phyloP scores from a whole-genome alignment of 2,113 vertebrate genomes.

The Garra rufa region DNA sequence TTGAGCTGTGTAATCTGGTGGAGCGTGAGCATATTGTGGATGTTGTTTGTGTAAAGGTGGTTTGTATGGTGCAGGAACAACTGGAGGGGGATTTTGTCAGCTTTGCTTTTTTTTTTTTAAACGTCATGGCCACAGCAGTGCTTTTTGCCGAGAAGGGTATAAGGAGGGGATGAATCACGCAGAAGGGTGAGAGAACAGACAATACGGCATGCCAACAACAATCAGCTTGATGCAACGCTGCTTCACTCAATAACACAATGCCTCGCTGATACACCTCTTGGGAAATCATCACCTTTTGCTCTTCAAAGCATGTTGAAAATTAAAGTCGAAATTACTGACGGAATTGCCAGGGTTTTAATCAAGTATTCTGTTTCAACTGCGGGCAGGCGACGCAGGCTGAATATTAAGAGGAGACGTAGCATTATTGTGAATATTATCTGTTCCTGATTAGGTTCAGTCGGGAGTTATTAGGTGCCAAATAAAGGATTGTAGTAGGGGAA shows the following conservation, averaged over 20 bases:
- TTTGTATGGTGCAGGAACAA: background rate
- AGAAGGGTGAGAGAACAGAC: constrained; percentile 45
- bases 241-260: constrained; percentile 59
- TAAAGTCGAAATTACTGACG: constrained; percentile 75
- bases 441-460: constrained; percentile 68
- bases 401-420: constrained; percentile 75
- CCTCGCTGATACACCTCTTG: constrained; percentile 70
- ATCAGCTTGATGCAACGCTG: constrained; percentile 65
- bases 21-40: background rate
- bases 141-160: background rate
- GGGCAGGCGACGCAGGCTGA: constrained; percentile 70
- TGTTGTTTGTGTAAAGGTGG: constrained; percentile 31
- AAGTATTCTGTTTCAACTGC: constrained; percentile 86
- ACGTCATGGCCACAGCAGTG: background rate
- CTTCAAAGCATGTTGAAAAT: constrained; percentile 72
- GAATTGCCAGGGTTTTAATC: constrained; percentile 82
- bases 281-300: constrained; percentile 83
- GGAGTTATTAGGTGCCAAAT: constrained; percentile 60
- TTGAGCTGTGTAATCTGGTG: background rate
- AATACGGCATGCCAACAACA: constrained; percentile 54
- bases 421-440: constrained; percentile 74
- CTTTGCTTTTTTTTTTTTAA: background rate
- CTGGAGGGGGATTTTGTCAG: background rate
- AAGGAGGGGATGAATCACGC: background rate
- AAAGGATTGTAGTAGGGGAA: constrained; percentile 44